Base-by-base conservation (phyloP, 2,113 vertebrate genomes). In the Donacobius atricapilla region DNA sequence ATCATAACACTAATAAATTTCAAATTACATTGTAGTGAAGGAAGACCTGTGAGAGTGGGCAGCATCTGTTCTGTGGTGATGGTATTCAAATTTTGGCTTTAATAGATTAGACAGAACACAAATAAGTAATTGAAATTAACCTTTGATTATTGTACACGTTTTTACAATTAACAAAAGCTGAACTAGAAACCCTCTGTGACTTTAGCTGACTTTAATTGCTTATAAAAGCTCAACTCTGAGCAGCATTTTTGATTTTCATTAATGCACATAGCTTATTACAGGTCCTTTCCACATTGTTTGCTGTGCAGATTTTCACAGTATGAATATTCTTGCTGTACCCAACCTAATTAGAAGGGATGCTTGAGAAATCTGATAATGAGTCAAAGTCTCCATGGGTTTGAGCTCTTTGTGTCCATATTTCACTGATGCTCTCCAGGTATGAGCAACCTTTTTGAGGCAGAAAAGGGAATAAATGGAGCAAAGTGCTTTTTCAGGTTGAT, bases 81-180 rank as follows among this genome's bases (percentile, higher is more conserved):
- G 27, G 9, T 42, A 35, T 66, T 31, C 16, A 50, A 40, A 82
- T 77, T 83, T 69, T 47, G 86, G 3, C 8, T 86, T 11, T 31
- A 82, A 33, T 40, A 58, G 16, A 56, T 73, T 60, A 80, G 27
- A 24, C 15, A 72, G 40, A 69, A 71, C 12, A n/a, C 42, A 87
- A 95, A 70, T n/a, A 78, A 24, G 3, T 53, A 93, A 93, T 44
- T 83, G 31, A 85, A 96, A 93, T 83, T 88, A 86, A 56, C 53
- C n/a, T 90, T 16, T 73, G 14, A 4, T 63, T 79, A 21, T 35
- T 50, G 53, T 33, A 68, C 27, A 28, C 12, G 35, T 28, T 44
- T 78, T 7, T 11, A 42, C 47, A 69, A 85, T 58, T 84, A 63
- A 56, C 18, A 77, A 47, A 85, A 75, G 30, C 19, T 56, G 47